Base-by-base conservation (phyloP, 1,140 invertebrate species). In the Bombus waltoni region DNA sequence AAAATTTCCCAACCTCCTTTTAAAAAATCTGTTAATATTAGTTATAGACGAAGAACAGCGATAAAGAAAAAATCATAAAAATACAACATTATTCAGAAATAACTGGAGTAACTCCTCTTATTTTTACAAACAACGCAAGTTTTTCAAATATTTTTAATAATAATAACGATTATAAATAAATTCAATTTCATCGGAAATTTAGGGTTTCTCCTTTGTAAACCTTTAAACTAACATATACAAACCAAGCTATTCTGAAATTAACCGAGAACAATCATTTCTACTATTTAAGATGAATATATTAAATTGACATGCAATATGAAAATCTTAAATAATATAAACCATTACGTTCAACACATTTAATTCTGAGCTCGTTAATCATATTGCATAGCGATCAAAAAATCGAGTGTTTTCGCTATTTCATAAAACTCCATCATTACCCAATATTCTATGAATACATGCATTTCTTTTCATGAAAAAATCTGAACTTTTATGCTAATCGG, bases 231-330 rank as follows among this genome's bases (percentile, higher is more conserved):
- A 53, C 68, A 76, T 47, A 66, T 83, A 76, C 38, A 42, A 44
- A 57, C 4, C 47, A 15, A 44, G 35, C 35, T 78, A 71, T 57
- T 38, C 10, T 25, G 35, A 25, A 22, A 22, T n/a, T 32, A 32
- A 65, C 0, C 11, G 13, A 66, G 28, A 25, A 28, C 44, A 83
- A 42, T 68, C 44, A 66, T 32, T 76, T 77, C 8, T 53, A 77
- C 22, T 32, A 40, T 57, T 68, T 38, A 78, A 59, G 5, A 78
- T 57, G 32, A 38, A 59, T 47, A 68, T n/a, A 32, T 65, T 57
- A 77, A 83, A 83, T 57, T 32, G 18, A 38, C 25, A 71, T 35
- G 28, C 13, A 79, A 79, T 78, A 79, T 18, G 32, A 79, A 84
- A 79, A 76, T 68, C 6, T 38, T 28, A 38, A 28, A 22, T 32